Evolutionary conservation across 2,113 vertebrate genomes (phyloP).

Genomic region (Motacilla alba): DNA sequence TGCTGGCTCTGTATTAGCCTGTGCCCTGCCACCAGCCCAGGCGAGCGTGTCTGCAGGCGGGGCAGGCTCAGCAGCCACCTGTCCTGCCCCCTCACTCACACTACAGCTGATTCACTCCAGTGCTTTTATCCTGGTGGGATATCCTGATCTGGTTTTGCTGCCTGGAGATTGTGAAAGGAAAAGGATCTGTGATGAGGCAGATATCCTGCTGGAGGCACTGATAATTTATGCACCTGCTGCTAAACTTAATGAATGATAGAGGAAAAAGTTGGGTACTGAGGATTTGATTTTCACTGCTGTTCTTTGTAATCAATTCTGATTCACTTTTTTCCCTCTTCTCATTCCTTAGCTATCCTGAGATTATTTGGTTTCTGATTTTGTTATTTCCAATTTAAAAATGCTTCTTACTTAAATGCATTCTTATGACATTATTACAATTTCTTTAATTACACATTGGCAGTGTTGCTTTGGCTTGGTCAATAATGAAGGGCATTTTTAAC

Average conservation of each 20-base stretch:
- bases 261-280: neutral
- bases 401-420: neutral
- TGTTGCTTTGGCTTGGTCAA: slow-evolving; percentile 26
- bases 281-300: neutral
- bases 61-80: neutral
- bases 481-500: neutral
- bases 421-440: neutral
- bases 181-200: neutral
- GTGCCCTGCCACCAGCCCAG: neutral
- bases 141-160: neutral
- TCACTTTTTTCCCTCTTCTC: neutral
- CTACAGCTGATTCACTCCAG: neutral
- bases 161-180: neutral
- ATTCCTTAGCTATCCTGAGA: neutral
- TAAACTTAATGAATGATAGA: slow-evolving; percentile 1
- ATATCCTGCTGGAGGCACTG: neutral
- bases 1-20: neutral
- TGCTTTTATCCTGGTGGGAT: neutral
- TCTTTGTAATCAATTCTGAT: neutral
- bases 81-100: neutral
- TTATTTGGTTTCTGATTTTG: neutral
- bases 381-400: neutral
- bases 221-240: neutral
- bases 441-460: slow-evolving; percentile 37
- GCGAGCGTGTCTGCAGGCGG: accelerated